These are phyloP conservation scores for Sandelia bainsii DNA, from an alignment of 2,797 vertebrate species.

Conservation along the genomic window DNA sequence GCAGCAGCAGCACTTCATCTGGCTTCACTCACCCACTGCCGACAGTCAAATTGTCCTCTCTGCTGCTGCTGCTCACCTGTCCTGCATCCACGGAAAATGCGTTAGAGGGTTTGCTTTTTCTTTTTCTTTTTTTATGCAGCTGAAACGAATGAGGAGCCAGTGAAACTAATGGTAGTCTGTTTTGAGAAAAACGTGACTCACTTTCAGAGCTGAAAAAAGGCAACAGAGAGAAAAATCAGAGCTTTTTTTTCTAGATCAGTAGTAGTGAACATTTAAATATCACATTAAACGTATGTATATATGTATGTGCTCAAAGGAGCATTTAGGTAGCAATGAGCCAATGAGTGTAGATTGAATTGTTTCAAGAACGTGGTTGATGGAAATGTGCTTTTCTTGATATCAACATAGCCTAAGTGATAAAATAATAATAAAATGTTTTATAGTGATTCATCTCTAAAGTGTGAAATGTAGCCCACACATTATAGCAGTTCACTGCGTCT, in stretches of 20 bases:
- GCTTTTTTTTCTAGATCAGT: too few species aligned
- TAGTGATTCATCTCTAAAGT: constrained; percentile 3
- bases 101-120: background rate
- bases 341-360: background rate
- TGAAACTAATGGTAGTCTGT: background rate
- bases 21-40: constrained; percentile 46
- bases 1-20: constrained; percentile 41
- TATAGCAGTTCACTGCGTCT: background rate
- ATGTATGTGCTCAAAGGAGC: too few species aligned
- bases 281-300: too few species aligned
- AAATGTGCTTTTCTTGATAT: background rate
- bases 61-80: constrained; percentile 30
- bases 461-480: constrained; percentile 22
- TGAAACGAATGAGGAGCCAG: background rate
- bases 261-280: too few species aligned
- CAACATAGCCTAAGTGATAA: constrained; percentile 6
- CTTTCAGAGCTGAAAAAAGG: background rate
- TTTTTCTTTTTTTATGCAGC: too few species aligned
- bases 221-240: background rate
- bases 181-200: too few species aligned
- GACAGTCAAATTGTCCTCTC: background rate
- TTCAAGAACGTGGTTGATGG: background rate
- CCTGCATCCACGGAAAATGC: background rate
- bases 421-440: constrained; percentile 1
- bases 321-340: too few species aligned